Base-by-base conservation (phyloP, 1,140 invertebrate species). In the Gryllus bimaculatus region DNA sequence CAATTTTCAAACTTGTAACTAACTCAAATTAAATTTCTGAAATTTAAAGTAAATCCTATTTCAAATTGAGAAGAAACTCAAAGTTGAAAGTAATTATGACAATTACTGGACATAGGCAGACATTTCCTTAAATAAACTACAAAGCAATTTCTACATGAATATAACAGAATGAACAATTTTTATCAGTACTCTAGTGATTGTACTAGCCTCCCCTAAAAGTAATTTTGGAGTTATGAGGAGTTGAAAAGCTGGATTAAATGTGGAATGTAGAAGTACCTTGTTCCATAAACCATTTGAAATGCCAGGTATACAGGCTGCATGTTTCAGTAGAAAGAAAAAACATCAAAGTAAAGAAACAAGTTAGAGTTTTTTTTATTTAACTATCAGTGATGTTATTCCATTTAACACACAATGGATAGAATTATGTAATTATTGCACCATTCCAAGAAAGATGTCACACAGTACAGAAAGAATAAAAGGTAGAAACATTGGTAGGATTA, bases 281-380 rank as follows among this genome's bases (percentile, higher is more conserved):
- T 78, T 78, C 78, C 78, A 49, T 47, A 74, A 76, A 74, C 47
- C n/a, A 79, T 21, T 48, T 79, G 39, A 79, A 79, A 79, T 48
- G 48, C 75, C 79, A 79, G 79, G 79, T 66, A 79, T 39, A 79
- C 79, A 77, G 79, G 79, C 79, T 79, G 79, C 79, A 79, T 78
- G 78, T 78, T n/a, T 73, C 15, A 79, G 73, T 73, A 48, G 20
- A 79, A 75, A 79, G 73, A 49, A 75, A 20, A 75, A 79, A 78
- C n/a, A 21, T 20, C 21, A 10, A 18, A 73, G 20, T 75, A 47
- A 79, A 20, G 47, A 74, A 79, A 75, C 0, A 13, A 75, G 48
- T 18, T 21, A 48, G 7, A 74, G 13, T 20, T 20, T n/a, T 39
- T 5, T 39, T 7, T 49, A 48, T 74, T 48, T 54, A 78, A 74